phyloP scores from a whole-genome alignment of 2,888 invertebrate genomes.

The Torymus auratus region DNA sequence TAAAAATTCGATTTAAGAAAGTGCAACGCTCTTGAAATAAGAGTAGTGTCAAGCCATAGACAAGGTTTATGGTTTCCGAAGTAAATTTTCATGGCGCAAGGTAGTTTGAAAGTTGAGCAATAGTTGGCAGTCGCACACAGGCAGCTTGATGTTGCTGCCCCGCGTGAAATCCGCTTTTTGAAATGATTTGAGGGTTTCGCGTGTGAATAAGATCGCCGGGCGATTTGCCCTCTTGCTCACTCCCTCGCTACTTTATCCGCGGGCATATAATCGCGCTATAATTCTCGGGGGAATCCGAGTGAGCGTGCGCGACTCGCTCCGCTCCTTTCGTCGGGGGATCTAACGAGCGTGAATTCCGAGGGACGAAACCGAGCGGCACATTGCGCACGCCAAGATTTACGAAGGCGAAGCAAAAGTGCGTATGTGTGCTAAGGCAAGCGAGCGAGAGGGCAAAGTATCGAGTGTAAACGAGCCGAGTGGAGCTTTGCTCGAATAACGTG shows the following conservation, averaged over 20 bases:
- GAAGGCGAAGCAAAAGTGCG: constrained; percentile 20
- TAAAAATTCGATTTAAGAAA: constrained; percentile 40
- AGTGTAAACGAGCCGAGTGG: neutral
- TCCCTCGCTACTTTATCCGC: constrained; percentile 28
- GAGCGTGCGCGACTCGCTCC: neutral
- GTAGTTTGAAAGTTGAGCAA: constrained; percentile 40
- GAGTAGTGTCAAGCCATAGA: constrained; percentile 31
- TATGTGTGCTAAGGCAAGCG: neutral
- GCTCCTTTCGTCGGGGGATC: constrained; percentile 56
- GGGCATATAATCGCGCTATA: constrained; percentile 49
- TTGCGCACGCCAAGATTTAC: constrained; percentile 38
- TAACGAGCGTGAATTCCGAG: constrained; percentile 62
- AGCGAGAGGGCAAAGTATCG: constrained; percentile 2
- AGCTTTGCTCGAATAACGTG: too few relatives aligned
- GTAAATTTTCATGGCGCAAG: constrained; percentile 48
- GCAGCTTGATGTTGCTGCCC: neutral
- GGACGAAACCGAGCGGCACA: constrained; percentile 20
- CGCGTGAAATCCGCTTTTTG: constrained; percentile 36
- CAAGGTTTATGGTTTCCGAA: constrained; percentile 51
- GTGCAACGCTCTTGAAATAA: constrained; percentile 37
- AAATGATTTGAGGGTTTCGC: constrained; percentile 41
- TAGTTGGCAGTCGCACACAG: constrained; percentile 11
- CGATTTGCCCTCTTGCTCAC: constrained; percentile 6
- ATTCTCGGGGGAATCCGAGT: constrained; percentile 56
- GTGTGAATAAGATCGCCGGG: constrained; percentile 45